Evolutionary conservation across 2,888 invertebrate species (phyloP).

Genomic region (Lordiphosa fenestrarum): DNA sequence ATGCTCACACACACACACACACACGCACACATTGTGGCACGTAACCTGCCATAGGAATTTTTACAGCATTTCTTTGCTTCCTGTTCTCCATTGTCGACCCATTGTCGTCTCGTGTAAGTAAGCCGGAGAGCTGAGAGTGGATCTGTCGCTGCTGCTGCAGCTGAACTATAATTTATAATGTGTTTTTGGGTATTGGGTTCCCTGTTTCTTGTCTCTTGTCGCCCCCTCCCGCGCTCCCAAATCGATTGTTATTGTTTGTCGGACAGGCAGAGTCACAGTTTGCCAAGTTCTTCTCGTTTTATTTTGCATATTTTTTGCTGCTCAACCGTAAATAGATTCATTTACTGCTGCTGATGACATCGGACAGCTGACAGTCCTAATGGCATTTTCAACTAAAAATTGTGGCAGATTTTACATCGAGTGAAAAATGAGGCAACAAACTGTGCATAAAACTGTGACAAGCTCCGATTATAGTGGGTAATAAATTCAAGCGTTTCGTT

Average conservation of each 20-base stretch:
- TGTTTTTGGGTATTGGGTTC: constrained; percentile 38
- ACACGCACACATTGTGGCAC: constrained; percentile 36
- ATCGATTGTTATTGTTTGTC: constrained; percentile 9
- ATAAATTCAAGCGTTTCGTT: too few species aligned
- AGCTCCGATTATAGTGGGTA: too few species aligned
- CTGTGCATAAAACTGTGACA: constrained; percentile 1
- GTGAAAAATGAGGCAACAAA: background rate
- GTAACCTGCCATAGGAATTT: constrained; percentile 60
- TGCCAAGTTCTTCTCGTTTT: too few species aligned
- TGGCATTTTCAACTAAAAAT: too few species aligned
- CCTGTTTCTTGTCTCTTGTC: background rate
- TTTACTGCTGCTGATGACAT: background rate
- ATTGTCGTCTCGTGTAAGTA: constrained; percentile 45
- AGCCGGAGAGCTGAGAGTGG: constrained; percentile 18
- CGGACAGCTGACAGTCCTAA: too few species aligned
- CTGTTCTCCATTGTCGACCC: constrained; percentile 58
- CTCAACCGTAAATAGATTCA: background rate
- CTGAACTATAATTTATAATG: constrained; percentile 68
- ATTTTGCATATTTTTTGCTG: too few species aligned
- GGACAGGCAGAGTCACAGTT: too few species aligned
- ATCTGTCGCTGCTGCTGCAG: constrained; percentile 24
- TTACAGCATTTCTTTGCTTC: constrained; percentile 60
- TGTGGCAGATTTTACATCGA: too few species aligned
- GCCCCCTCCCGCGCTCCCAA: background rate
- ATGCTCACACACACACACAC: constrained; percentile 34